Evolutionary conservation across 1,140 invertebrate genomes (phyloP).

Genomic region (Scaptomyza montana): DNA sequence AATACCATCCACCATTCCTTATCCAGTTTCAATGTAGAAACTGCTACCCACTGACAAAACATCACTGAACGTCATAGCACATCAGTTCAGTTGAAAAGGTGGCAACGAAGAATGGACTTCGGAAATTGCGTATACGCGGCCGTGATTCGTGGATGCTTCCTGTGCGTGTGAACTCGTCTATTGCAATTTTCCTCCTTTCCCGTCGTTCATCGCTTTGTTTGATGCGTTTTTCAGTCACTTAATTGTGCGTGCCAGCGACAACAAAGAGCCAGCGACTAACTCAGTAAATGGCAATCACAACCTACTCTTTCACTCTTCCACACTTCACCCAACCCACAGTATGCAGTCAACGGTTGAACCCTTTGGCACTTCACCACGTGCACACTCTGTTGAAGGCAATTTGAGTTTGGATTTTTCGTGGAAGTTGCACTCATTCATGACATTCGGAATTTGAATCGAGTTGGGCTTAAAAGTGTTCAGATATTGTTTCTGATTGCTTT

Average conservation of each 20-base stretch:
- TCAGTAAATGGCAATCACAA: conserved; percentile 6
- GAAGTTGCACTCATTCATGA: conserved; percentile 10
- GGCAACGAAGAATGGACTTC: background rate
- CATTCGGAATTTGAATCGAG: background rate
- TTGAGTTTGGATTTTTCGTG: conserved; percentile 2
- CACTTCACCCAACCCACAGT: background rate
- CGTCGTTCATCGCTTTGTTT: conserved; percentile 28
- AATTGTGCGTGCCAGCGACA: conserved; percentile 40
- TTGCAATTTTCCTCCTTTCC: conserved; percentile 13
- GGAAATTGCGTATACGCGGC: conserved; percentile 33
- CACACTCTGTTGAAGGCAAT: background rate
- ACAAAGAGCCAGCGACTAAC: conserved; percentile 14
- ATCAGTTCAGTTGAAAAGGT: background rate
- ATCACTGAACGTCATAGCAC: background rate
- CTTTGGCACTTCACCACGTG: conserved; percentile 9
- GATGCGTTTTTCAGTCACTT: conserved; percentile 28
- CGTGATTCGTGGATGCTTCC: conserved; percentile 11
- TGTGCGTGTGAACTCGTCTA: conserved; percentile 14
- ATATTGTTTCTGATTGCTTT: conserved; percentile 5
- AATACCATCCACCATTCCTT: too few species aligned
- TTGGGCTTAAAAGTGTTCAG: background rate
- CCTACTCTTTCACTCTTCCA: background rate
- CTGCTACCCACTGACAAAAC: background rate
- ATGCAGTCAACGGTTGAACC: background rate
- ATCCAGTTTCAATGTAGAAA: too few species aligned